A percentile compares a stretch with the other conserved stretches of the same genome.
Conservation (phyloP, 1,140 invertebrate genomes). For the Tetramorium simillimum region DNA sequence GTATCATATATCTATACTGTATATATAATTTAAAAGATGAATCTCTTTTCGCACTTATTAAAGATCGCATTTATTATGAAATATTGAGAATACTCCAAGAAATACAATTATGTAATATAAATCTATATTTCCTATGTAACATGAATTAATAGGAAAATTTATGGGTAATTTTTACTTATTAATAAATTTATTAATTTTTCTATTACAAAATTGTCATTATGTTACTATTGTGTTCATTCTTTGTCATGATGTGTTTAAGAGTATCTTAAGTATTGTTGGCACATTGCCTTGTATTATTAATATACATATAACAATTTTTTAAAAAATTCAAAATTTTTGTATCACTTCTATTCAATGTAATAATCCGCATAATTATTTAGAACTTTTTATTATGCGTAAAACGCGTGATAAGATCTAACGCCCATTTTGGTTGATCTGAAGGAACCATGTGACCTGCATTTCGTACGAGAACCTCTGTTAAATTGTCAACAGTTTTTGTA, state of each 20-base stretch:
- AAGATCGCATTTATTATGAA: background rate
- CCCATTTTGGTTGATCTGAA: constrained; percentile 92
- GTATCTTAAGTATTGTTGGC: constrained; percentile 5
- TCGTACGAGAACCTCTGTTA: constrained; percentile 92
- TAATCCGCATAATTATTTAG: constrained; percentile 62
- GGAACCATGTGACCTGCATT: constrained; percentile 95
- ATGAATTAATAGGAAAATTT: constrained; percentile 24
- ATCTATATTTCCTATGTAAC: background rate
- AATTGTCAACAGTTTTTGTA: constrained; percentile 89
- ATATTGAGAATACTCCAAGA: background rate
- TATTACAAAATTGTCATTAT: constrained; percentile 43
- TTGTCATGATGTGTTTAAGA: background rate
- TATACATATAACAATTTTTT: constrained; percentile 7
- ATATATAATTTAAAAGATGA: no score
- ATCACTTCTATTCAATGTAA: constrained; percentile 13
- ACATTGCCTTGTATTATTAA: background rate
- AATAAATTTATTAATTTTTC: constrained; percentile 63
- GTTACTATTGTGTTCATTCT: background rate
- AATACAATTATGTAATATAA: background rate
- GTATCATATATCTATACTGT: no score
- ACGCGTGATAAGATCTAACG: constrained; percentile 91
- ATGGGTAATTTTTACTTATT: background rate
- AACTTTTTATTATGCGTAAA: constrained; percentile 89
- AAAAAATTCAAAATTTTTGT: background rate
- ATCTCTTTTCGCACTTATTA: background rate